phyloP scores from a whole-genome alignment of 1,140 invertebrate species.

The Gyrodactylus salaris region DNA sequence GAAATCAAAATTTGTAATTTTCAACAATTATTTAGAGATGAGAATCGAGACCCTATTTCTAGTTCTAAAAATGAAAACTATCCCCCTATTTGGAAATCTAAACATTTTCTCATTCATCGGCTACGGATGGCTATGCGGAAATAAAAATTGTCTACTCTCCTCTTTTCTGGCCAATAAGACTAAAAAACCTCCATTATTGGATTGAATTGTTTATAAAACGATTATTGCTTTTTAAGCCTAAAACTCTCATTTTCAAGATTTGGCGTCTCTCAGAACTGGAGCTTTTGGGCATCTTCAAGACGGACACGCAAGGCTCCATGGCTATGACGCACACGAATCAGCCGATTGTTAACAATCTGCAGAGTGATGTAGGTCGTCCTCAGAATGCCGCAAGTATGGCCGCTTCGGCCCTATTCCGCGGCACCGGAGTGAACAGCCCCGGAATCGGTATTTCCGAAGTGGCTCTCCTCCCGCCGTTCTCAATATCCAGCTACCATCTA shows the following conservation, averaged over 20 bases:
- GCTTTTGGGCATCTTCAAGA: neutral
- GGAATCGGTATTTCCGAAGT: neutral
- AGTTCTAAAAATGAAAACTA: too few relatives aligned
- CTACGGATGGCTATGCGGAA: too few relatives aligned
- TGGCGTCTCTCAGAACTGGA: neutral
- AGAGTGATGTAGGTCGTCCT: neutral
- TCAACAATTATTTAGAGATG: too few relatives aligned
- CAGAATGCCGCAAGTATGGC: neutral
- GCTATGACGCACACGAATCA: neutral
- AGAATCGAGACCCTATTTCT: too few relatives aligned
- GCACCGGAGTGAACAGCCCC: neutral
- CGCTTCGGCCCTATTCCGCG: neutral
- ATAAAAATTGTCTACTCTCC: too few relatives aligned
- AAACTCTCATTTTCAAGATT: neutral
- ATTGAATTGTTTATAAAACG: too few relatives aligned
- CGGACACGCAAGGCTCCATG: neutral
- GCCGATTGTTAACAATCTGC: neutral
- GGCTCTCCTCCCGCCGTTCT: neutral
- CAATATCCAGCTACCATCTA: neutral
- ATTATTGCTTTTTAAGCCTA: too few relatives aligned
- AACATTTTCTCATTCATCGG: too few relatives aligned
- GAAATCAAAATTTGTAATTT: too few relatives aligned
- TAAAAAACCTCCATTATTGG: too few relatives aligned
- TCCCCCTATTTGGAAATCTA: too few relatives aligned
- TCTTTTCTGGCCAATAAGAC: too few relatives aligned